A percentile compares a stretch with the other conserved stretches of the same genome.
Evolutionary conservation across 2,797 vertebrate genomes (phyloP).

Genomic region (Melanotaenia nigrans): DNA sequence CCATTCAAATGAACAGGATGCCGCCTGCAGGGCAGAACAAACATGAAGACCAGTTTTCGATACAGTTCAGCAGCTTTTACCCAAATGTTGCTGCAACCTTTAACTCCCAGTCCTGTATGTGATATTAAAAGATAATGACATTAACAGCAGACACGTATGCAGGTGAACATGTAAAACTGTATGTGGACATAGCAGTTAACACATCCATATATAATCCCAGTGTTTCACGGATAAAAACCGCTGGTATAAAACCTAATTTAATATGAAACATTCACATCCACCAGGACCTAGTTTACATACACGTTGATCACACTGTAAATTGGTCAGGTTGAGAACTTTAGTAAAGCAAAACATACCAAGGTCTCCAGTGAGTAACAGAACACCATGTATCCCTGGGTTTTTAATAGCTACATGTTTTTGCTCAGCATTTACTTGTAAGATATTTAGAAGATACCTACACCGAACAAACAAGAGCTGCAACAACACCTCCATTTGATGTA

Average conservation of each 20-base stretch:
- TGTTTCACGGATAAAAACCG: constrained; percentile 53
- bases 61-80: constrained; percentile 34
- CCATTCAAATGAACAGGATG: constrained; percentile 35
- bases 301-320: constrained; percentile 41
- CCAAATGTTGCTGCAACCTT: constrained; percentile 53
- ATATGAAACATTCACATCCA: constrained; percentile 73
- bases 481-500: constrained; percentile 31
- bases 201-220: constrained; percentile 34
- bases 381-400: constrained; percentile 69
- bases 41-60: constrained; percentile 30
- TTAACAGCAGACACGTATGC: constrained; percentile 36
- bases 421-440: constrained; percentile 36
- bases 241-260: constrained; percentile 64
- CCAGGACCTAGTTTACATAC: constrained; percentile 51
- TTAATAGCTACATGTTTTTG: constrained; percentile 54
- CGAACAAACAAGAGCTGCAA: constrained; percentile 49
- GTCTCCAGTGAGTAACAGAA: constrained; percentile 47
- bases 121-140: constrained; percentile 35
- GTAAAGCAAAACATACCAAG: constrained; percentile 59
- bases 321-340: constrained; percentile 44
- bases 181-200: constrained; percentile 29
- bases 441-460: constrained; percentile 54
- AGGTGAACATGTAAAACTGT: constrained; percentile 35
- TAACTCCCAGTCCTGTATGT: constrained; percentile 17
- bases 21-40: constrained; percentile 43